Conservation (phyloP, 2,888 invertebrate species). For the Merodon equestris region DNA sequence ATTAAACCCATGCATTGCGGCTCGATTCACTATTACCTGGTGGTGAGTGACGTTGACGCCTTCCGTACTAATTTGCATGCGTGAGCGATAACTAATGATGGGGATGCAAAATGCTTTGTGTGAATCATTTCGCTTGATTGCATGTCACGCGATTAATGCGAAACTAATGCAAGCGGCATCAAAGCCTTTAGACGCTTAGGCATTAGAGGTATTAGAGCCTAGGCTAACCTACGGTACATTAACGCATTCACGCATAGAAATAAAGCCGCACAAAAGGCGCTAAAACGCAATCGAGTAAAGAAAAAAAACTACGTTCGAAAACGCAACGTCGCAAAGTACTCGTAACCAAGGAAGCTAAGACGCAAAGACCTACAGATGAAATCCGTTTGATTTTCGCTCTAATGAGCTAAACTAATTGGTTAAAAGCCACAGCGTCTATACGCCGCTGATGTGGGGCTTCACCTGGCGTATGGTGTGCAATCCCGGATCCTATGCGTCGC, state of each 20-base stretch:
- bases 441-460: slow-evolving; percentile 53
- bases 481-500: no score
- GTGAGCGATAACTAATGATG: slow-evolving; percentile 22
- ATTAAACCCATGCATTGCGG: no score
- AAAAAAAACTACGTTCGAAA: no score
- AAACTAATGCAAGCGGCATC: background rate
- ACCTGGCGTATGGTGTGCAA: no score
- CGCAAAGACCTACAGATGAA: background rate
- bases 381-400: slow-evolving; percentile 18
- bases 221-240: no score
- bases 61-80: slow-evolving; percentile 48
- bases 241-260: background rate
- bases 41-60: background rate
- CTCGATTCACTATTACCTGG: background rate
- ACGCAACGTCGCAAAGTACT: no score
- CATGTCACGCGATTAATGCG: background rate
- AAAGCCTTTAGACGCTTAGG: slow-evolving; percentile 10
- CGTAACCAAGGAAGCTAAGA: slow-evolving; percentile 6
- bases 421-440: slow-evolving; percentile 26
- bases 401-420: slow-evolving; percentile 59
- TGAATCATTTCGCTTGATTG: slow-evolving; percentile 52
- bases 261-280: no score
- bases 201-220: no score
- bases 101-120: slow-evolving; percentile 21
- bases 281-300: no score